Evolutionary conservation across 2,888 invertebrate genomes (phyloP).

Genomic region (Acronicta leporina): DNA sequence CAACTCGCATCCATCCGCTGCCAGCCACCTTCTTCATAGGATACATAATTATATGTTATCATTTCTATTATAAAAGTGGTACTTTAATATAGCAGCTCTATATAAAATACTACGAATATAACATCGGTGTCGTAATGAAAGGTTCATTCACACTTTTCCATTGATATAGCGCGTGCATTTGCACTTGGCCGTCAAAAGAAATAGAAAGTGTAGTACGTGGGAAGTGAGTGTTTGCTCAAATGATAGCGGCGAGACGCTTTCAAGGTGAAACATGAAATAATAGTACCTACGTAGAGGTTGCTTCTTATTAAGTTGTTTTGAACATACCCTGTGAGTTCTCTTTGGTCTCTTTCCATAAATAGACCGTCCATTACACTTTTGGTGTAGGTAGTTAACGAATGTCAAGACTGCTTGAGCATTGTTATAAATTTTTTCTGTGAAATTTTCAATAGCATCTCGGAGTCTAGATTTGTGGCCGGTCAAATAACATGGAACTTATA

Average conservation of each 20-base stretch:
- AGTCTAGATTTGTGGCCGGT: too few relatives aligned
- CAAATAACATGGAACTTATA: too few relatives aligned
- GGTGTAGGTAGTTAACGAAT: too few relatives aligned
- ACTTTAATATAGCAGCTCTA: background rate
- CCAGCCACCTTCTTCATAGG: background rate
- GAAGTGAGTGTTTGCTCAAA: conserved; percentile 18
- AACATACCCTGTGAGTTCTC: too few relatives aligned
- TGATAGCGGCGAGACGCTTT: conserved; percentile 9
- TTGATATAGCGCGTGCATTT: conserved; percentile 34
- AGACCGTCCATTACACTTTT: too few relatives aligned
- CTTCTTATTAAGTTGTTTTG: too few relatives aligned
- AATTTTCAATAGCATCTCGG: too few relatives aligned
- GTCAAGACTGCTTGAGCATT: too few relatives aligned
- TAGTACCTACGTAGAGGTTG: background rate
- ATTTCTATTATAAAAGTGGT: too few relatives aligned
- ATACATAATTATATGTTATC: background rate
- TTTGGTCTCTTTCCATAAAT: too few relatives aligned
- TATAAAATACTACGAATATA: conserved; percentile 7
- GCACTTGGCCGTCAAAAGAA: conserved; percentile 49
- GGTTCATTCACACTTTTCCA: conserved; percentile 58
- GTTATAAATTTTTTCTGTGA: too few relatives aligned
- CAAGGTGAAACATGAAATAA: conserved; percentile 19
- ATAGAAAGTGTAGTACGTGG: conserved; percentile 49
- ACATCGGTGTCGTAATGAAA: conserved; percentile 19
- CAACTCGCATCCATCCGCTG: too few relatives aligned